Evolutionary conservation across 2,797 vertebrate species (phyloP).

Genomic region (Hoplostethus atlanticus): DNA sequence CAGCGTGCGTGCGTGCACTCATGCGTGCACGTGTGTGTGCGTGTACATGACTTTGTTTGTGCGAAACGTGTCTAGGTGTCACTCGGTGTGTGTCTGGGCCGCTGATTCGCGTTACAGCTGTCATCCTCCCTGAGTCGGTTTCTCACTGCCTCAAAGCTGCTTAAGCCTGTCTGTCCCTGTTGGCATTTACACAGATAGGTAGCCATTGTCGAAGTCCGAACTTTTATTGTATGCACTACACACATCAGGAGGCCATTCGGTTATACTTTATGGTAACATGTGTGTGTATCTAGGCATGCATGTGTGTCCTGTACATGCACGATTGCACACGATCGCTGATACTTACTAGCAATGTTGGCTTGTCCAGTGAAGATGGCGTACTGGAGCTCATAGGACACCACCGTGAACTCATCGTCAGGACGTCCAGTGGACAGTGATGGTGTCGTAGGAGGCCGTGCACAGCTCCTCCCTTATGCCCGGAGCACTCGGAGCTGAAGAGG

Average conservation of each 20-base stretch:
- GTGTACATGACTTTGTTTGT: constrained; percentile 16
- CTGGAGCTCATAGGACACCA: constrained; percentile 98
- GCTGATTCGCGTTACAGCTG: constrained; percentile 34
- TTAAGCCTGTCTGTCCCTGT: constrained; percentile 11
- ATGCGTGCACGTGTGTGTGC: neutral
- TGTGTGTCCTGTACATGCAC: no score
- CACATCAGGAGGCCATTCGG: constrained; percentile 1
- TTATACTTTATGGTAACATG: no score
- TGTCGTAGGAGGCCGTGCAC: constrained; percentile 97
- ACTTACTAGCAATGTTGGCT: constrained; percentile 97
- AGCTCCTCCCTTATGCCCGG: constrained; percentile 95
- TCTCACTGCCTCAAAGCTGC: constrained; percentile 13
- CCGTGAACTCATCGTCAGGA: constrained; percentile 98
- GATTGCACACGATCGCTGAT: neutral
- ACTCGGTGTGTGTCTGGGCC: constrained; percentile 2
- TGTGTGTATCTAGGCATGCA: no score
- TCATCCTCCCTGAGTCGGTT: constrained; percentile 14
- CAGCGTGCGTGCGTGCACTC: no score
- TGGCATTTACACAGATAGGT: neutral
- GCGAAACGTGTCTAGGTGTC: constrained; percentile 22
- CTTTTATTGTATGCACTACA: neutral
- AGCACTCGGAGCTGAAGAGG: constrained; percentile 90
- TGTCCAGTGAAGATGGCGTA: constrained; percentile 98
- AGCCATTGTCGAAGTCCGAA: no score
- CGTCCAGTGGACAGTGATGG: constrained; percentile 97